Evolutionary conservation across 92 coral and sea anemone genomes (phyloP).

Genomic region (Paragorgia papillata): DNA sequence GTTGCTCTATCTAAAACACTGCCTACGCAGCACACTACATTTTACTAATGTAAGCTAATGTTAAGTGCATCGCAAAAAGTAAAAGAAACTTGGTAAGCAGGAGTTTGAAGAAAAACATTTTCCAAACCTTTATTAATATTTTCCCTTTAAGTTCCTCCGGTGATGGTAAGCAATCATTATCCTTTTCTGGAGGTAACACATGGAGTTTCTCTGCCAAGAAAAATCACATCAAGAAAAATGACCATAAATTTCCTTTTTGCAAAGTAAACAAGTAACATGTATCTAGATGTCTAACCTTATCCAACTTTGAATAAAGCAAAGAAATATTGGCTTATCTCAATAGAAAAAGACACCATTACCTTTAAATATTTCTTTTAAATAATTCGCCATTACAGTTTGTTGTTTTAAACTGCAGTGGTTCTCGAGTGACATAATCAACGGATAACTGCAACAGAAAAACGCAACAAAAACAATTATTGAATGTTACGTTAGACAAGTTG

Average conservation of each 20-base stretch:
- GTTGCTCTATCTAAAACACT: too few relatives aligned
- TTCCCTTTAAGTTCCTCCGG: constrained; percentile 82
- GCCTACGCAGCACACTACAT: too few relatives aligned
- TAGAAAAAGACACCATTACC: constrained; percentile 65
- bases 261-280: too few relatives aligned
- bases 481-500: too few relatives aligned
- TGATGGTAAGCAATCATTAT: constrained; percentile 76
- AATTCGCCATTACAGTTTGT: constrained; percentile 89
- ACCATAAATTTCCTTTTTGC: neutral
- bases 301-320: neutral
- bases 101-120: too few relatives aligned
- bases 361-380: constrained; percentile 79
- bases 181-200: constrained; percentile 78
- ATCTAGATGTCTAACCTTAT: too few relatives aligned
- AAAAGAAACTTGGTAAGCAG: too few relatives aligned
- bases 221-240: neutral
- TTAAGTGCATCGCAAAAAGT: too few relatives aligned
- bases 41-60: too few relatives aligned
- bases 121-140: constrained; percentile 83
- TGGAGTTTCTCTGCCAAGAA: constrained; percentile 70
- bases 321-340: constrained; percentile 4
- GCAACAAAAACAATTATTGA: too few relatives aligned
- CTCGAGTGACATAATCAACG: constrained; percentile 86
- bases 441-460: constrained; percentile 42
- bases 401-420: constrained; percentile 95